Base-by-base conservation (phyloP, 92 coral and sea anemone genomes). In the Paragorgia papillata region DNA sequence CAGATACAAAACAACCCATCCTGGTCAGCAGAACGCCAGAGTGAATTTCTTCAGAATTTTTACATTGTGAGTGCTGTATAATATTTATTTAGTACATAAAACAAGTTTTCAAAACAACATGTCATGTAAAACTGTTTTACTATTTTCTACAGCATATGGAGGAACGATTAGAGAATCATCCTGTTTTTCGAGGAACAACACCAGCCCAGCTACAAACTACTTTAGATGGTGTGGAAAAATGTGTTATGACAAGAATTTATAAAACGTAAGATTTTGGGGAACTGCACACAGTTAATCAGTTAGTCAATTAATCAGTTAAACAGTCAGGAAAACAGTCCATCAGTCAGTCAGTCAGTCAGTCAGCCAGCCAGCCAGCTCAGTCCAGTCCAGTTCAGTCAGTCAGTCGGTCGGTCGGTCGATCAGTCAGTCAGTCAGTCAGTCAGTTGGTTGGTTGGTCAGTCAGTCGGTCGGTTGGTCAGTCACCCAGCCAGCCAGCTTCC, bases 21-120 rank as follows among this genome's bases (percentile, higher is more conserved):
- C 0, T 81, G 89, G 53, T 75, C 90, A 41, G 99, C 91, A 2
- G 94, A 89, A 9, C 84, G 92, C 24, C 97, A 91, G 69, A 91
- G 99, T 85, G 96, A 95, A 60, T 86, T 89, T 91, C 92, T 95
- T 31, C 99, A 95, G 70, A 96, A 95, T 32, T 95, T 95, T 49
- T 95, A 95, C 82, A 89, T 86, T 81, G 99, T 95, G 41, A 57
- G 96, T 85, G 35, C 9, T 55, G 61, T 55, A 55, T 4, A 8
- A 31, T 64, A 14, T 64, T 22, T 41, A n/a, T 15, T 2, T 46
- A 46, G 9, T 7, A 7, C 4, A 37, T 37, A 37, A 37, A 37
- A 37, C 43, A 37, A 37, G 53, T 15, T 46, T 46, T 46, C n/a
- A 46, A 37, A 37, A 37, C 10, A 37, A 37, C 10, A 37, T 46